These are phyloP conservation scores for Clinocottus analis DNA, from an alignment of 2,113 vertebrate genomes.

Conservation along the genomic window DNA sequence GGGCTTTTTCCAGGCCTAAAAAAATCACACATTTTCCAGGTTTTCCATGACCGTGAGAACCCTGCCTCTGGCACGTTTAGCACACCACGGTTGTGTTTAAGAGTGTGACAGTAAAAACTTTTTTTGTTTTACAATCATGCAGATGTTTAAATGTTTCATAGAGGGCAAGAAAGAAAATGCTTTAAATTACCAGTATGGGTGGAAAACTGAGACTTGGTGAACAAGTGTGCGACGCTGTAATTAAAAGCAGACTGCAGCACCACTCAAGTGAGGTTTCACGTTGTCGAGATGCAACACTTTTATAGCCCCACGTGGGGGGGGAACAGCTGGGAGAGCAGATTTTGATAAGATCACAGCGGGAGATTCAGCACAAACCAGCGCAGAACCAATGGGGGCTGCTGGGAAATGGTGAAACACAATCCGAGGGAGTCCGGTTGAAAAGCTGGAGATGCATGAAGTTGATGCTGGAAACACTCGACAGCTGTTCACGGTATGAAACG, in stretches of 20 bases:
- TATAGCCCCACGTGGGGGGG: background rate
- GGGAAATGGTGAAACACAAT: background rate
- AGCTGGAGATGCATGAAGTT: background rate
- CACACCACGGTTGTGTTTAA: background rate
- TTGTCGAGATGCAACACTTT: background rate
- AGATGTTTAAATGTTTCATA: slow-evolving; percentile 21
- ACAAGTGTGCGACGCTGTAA: slow-evolving; percentile 30
- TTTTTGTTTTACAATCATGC: slow-evolving; percentile 29
- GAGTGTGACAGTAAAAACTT: slow-evolving; percentile 4
- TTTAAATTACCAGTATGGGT: background rate
- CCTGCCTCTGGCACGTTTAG: background rate
- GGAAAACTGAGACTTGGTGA: background rate
- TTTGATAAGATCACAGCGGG: slow-evolving; percentile 5
- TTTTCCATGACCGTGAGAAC: too few relatives aligned
- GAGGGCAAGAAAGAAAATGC: slow-evolving; percentile 5
- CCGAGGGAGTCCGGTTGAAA: background rate
- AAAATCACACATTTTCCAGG: too few relatives aligned
- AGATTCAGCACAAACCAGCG: background rate
- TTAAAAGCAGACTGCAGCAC: background rate
- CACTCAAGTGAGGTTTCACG: background rate
- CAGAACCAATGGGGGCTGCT: background rate
- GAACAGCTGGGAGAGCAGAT: background rate
- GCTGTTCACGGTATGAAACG: background rate
- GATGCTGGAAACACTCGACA: background rate
- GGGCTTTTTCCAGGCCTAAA: too few relatives aligned